phyloP scores from a whole-genome alignment of 2,113 vertebrate genomes.

The Hippocampus guttulatus region DNA sequence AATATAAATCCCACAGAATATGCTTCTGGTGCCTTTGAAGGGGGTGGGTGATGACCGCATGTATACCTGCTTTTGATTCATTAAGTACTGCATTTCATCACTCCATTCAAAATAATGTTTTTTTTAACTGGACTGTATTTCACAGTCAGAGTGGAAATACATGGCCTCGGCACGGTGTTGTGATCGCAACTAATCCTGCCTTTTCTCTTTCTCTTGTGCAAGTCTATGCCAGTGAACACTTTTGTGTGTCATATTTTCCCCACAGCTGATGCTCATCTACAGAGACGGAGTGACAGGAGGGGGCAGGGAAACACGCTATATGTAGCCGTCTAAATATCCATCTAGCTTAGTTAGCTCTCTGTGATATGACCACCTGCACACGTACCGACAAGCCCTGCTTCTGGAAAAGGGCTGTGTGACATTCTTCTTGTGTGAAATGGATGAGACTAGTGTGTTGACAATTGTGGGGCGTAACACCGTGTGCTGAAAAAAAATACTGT shows the following conservation, averaged over 20 bases:
- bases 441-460: background rate
- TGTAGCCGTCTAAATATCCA: background rate
- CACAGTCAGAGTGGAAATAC: conserved; percentile 81
- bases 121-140: conserved; percentile 42
- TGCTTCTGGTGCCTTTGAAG: conserved; percentile 80
- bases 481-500: conserved; percentile 66
- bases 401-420: background rate
- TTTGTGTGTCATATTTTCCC: conserved; percentile 88
- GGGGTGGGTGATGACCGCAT: conserved; percentile 76
- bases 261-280: conserved; percentile 67
- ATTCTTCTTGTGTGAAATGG: background rate
- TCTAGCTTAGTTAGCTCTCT: background rate
- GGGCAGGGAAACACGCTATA: background rate
- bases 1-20: conserved; percentile 89
- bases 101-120: conserved; percentile 76
- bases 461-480: background rate
- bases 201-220: conserved; percentile 86
- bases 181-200: conserved; percentile 76
- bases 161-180: conserved; percentile 77
- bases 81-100: conserved; percentile 84
- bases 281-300: conserved; percentile 23
- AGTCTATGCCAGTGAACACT: conserved; percentile 91
- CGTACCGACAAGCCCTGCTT: background rate
- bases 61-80: conserved; percentile 79
- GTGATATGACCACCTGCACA: background rate